Percentiles rank a stretch among this genome's conserved stretches.
Conservation (phyloP, 2,888 invertebrate species). For the Lepidocyrtinus sp. region DNA sequence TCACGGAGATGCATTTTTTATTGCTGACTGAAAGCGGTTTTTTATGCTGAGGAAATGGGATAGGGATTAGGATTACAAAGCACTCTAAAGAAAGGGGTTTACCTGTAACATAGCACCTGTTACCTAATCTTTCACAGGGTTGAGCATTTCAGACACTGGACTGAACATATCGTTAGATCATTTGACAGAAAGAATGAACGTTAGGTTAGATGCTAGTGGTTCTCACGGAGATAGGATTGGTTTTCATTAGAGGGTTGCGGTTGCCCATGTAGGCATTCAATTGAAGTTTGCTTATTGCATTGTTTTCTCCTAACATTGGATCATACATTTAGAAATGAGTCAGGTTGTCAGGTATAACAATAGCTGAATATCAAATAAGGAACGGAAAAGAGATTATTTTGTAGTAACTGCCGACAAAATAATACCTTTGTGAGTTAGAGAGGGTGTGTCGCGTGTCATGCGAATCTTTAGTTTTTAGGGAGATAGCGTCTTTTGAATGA, state of each 20-base stretch:
- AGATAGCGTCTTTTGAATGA: not conserved
- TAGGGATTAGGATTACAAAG: no score
- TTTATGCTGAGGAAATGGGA: no score
- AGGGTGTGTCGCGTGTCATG: constrained; percentile 33
- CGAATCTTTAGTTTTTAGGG: not conserved
- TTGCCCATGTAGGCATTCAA: no score
- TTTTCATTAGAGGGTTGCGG: not conserved
- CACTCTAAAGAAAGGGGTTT: constrained; percentile 43
- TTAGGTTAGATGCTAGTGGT: no score
- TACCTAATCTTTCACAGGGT: not conserved
- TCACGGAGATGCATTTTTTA: constrained; percentile 2
- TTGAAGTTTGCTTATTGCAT: not conserved
- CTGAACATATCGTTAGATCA: constrained; percentile 23
- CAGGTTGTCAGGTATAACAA: constrained; percentile 15
- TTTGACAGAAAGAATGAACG: no score
- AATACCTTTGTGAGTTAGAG: not conserved
- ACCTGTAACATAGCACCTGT: constrained; percentile 58
- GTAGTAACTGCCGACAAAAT: constrained; percentile 13
- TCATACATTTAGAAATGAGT: not conserved
- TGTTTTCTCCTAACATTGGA: constrained; percentile 3
- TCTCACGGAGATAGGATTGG: constrained; percentile 4
- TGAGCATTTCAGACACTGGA: constrained; percentile 8
- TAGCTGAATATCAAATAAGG: constrained; percentile 7
- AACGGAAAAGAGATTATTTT: constrained; percentile 17
- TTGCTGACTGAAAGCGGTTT: no score